A percentile compares a stretch with the other conserved stretches of the same genome.
Conservation (phyloP, 2,797 vertebrate species). For the Austrolebias charrua region DNA sequence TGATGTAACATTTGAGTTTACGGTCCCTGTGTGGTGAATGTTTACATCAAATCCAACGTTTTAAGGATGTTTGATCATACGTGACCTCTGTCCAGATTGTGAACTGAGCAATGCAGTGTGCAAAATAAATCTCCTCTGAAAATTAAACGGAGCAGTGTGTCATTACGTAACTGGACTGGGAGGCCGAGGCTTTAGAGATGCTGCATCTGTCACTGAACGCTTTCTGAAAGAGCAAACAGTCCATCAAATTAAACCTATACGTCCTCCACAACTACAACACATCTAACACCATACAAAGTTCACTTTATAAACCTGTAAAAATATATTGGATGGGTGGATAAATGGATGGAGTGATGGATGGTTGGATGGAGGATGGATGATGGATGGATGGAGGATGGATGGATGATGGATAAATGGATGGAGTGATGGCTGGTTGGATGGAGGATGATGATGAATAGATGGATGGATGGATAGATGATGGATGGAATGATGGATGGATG, state of each 20-base stretch:
- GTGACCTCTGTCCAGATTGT: slow-evolving; percentile 69
- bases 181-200: slow-evolving; percentile 5
- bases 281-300: no score
- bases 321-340: background rate
- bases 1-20: slow-evolving; percentile 62
- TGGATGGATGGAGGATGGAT: background rate
- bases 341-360: background rate
- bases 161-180: slow-evolving; percentile 31
- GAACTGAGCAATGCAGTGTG: slow-evolving; percentile 69
- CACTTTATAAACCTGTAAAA: no score
- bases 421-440: background rate
- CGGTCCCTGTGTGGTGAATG: slow-evolving; percentile 60
- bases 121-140: slow-evolving; percentile 73
- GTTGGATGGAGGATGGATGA: background rate
- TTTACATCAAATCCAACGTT: slow-evolving; percentile 65
- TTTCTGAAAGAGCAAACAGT: background rate
- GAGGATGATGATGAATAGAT: no score
- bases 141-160: slow-evolving; percentile 34
- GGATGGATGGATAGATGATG: no score
- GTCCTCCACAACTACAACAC: background rate
- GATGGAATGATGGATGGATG: no score
- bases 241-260: background rate
- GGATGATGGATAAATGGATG: background rate
- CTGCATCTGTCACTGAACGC: background rate
- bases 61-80: slow-evolving; percentile 61